Percentiles rank a stretch among this genome's conserved stretches.
Evolutionary conservation across 1,140 invertebrate species (phyloP).

Genomic region (Drosophila tsacasi): DNA sequence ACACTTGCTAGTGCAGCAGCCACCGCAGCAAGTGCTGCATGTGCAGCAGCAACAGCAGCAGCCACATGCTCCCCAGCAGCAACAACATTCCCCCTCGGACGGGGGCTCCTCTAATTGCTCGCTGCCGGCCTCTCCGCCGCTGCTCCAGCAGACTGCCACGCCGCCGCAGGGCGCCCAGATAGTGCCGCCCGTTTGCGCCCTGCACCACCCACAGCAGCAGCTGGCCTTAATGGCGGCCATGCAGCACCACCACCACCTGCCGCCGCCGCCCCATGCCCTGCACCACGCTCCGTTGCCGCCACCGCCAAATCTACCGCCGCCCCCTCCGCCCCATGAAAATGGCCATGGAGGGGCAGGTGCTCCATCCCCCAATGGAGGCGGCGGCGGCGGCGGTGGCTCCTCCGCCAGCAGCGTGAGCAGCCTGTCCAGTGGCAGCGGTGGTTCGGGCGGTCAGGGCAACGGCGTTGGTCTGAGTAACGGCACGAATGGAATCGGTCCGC

Average conservation of each 20-base stretch:
- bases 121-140: conserved; percentile 73
- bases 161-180: conserved; percentile 77
- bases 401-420: conserved; percentile 73
- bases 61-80: conserved; percentile 39
- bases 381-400: conserved; percentile 57
- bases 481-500: conserved; percentile 63
- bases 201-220: conserved; percentile 83
- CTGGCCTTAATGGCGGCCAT: conserved; percentile 77
- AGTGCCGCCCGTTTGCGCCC: conserved; percentile 77
- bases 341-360: conserved; percentile 58
- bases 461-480: conserved; percentile 43
- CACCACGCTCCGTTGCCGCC: conserved; percentile 47
- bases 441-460: conserved; percentile 41
- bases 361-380: conserved; percentile 57
- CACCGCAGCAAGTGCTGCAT: conserved; percentile 33
- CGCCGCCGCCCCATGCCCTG: conserved; percentile 47
- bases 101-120: conserved; percentile 69
- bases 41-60: conserved; percentile 45
- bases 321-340: conserved; percentile 56
- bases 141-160: conserved; percentile 75
- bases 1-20: conserved; percentile 41
- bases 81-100: conserved; percentile 68
- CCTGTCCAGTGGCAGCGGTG: conserved; percentile 62
- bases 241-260: conserved; percentile 72
- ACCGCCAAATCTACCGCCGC: conserved; percentile 40